These are phyloP conservation scores for Monodelphis domestica DNA, from an alignment of 2,797 vertebrate species.

Conservation along the genomic window DNA sequence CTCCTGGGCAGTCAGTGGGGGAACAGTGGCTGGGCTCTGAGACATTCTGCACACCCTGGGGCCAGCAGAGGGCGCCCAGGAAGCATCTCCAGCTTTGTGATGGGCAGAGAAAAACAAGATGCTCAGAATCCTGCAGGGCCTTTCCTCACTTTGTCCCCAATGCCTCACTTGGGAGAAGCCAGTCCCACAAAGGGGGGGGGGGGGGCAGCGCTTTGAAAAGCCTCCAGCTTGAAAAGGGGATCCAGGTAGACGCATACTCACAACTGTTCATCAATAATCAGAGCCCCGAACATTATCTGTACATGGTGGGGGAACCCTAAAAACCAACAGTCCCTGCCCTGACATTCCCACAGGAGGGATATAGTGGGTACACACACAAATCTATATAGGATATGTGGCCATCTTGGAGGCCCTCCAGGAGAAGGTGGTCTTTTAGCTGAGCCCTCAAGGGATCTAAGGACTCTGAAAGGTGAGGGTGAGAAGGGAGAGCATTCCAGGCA, in stretches of 20 bases:
- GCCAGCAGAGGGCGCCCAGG: neutral
- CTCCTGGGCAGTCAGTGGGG: accelerated
- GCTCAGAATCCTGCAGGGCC: too few species aligned
- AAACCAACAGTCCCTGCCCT: too few species aligned
- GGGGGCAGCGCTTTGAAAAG: neutral
- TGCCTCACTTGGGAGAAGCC: neutral
- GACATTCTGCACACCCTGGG: accelerated
- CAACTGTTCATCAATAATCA: too few species aligned
- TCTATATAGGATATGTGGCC: neutral
- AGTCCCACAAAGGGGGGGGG: neutral
- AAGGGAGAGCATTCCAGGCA: too few species aligned
- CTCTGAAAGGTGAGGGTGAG: neutral
- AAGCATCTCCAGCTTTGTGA: neutral
- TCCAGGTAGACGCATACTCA: too few species aligned
- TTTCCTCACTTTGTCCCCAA: neutral
- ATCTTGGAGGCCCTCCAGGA: neutral
- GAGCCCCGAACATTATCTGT: neutral
- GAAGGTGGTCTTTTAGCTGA: neutral
- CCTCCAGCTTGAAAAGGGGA: neutral
- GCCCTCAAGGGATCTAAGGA: neutral
- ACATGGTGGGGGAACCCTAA: neutral
- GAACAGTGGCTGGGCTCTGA: neutral
- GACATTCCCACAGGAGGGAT: neutral
- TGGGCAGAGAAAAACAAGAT: too few species aligned
- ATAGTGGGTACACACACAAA: neutral